Conservation (phyloP, 92 coral and sea anemone genomes). For the Phymanthus crucifer region DNA sequence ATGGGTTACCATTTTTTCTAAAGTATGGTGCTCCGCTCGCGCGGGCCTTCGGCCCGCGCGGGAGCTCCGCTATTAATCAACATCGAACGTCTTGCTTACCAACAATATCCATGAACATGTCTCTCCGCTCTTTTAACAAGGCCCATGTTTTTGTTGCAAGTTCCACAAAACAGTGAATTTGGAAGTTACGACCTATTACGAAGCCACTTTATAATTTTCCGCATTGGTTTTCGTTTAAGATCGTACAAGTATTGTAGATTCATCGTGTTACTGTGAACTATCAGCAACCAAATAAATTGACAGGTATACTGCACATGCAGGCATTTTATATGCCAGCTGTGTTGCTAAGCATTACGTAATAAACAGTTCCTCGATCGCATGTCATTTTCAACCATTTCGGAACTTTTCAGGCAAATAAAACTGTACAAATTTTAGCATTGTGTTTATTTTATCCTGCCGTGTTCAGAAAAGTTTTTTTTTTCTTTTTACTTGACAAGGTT, state of each 20-base stretch:
- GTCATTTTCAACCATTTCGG: too few relatives aligned
- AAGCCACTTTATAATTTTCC: background rate
- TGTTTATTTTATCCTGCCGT: too few relatives aligned
- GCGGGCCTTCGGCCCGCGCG: too few relatives aligned
- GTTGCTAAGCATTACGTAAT: background rate
- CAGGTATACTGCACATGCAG: background rate
- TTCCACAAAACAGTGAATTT: background rate
- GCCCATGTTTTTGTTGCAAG: background rate
- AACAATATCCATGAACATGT: background rate
- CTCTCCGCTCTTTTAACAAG: background rate
- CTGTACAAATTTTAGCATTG: too few relatives aligned
- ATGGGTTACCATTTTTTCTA: too few relatives aligned
- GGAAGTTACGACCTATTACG: background rate
- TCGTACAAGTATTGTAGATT: background rate
- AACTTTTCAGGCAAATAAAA: too few relatives aligned
- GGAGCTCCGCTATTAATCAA: too few relatives aligned
- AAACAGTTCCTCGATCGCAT: too few relatives aligned
- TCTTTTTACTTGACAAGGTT: too few relatives aligned
- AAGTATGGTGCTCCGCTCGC: too few relatives aligned
- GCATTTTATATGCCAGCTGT: background rate
- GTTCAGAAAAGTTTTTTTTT: too few relatives aligned
- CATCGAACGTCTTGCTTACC: background rate
- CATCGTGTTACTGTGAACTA: background rate
- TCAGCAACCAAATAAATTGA: background rate
- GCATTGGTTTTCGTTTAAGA: slow-evolving; percentile 3